phyloP scores from a whole-genome alignment of 2,113 vertebrate genomes.

The Erythrocebus patas region DNA sequence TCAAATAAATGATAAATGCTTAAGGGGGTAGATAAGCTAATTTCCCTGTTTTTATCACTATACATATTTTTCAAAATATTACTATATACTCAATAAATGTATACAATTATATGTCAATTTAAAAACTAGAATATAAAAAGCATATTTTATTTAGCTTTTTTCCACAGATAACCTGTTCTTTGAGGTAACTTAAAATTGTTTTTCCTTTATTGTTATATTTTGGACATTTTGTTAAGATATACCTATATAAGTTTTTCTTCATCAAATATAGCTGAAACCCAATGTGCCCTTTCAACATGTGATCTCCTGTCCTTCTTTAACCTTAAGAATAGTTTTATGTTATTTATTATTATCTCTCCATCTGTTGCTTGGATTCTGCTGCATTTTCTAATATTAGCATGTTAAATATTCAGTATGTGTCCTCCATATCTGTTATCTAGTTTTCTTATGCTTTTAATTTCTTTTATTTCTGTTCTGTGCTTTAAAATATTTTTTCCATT shows the following conservation, averaged over 20 bases:
- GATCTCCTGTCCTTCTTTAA: not conserved
- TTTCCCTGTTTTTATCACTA: not conserved
- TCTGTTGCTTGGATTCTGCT: not conserved
- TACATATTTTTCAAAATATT: not conserved
- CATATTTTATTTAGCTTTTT: not conserved
- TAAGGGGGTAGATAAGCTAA: not conserved
- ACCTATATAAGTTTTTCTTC: not conserved
- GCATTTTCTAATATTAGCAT: not conserved
- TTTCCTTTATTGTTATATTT: not conserved
- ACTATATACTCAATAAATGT: not conserved
- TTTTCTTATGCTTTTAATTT: not conserved
- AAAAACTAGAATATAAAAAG: not conserved
- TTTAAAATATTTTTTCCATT: not conserved
- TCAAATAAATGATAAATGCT: not conserved
- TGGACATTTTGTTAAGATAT: not conserved
- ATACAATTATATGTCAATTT: not conserved
- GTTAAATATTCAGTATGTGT: not conserved
- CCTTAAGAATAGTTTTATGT: not conserved
- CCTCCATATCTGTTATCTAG: not conserved
- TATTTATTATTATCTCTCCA: not conserved
- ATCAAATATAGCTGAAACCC: not conserved
- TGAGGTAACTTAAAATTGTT: not conserved
- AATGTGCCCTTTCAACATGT: not conserved
- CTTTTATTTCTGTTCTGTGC: not conserved
- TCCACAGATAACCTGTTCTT: not conserved